Base-by-base conservation (phyloP, 2,113 vertebrate genomes). In the Rallus limicola region DNA sequence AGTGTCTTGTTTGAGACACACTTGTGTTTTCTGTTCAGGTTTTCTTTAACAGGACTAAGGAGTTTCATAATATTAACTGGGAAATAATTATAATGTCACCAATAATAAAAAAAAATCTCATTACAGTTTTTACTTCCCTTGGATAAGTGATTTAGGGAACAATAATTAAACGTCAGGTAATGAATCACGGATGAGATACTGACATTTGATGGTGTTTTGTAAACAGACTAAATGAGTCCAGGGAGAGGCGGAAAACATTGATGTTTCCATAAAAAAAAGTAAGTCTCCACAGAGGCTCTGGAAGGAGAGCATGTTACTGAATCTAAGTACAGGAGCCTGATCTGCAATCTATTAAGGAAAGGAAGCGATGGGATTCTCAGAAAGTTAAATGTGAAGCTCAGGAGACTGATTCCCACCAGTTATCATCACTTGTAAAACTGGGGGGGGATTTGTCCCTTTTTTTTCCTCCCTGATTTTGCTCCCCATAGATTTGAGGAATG, bases 81-180 rank as follows among this genome's bases (percentile, higher is more conserved):
- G 82, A 94, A 93, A 93, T 91, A 65, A 91, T 88, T 68, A 50
- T 8, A 84, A 83, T 11, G 67, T 75, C 44, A 76, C 13, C 25
- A 75, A 53, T 50, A 62, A 89, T 92, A 94, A 13, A 13, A 28
- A 46, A 86, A 90, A 87, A 59, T 86, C 40, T 29, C 2, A 18
- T 88, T 93, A 71, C 5, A 28, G 11, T 68, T 87, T 90, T 95
- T 28, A 42, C 59, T 92, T 79, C 83, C 74, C 89, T 84, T 4
- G 55, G 44, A 8, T 29, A 86, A 96, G 76, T 81, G 48, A 95
- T 92, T 96, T 94, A 72, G 5, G 9, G 91, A 91, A 80, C 44
- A 77, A 82, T 83, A 95, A 97, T 86, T 90, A 96, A 97, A 97
- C 82, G 84, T 74, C 92, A 97, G 79, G 80, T 80, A 88, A 90